Evolutionary conservation across 2,113 vertebrate species (phyloP).

Genomic region (Labeo rohita): DNA sequence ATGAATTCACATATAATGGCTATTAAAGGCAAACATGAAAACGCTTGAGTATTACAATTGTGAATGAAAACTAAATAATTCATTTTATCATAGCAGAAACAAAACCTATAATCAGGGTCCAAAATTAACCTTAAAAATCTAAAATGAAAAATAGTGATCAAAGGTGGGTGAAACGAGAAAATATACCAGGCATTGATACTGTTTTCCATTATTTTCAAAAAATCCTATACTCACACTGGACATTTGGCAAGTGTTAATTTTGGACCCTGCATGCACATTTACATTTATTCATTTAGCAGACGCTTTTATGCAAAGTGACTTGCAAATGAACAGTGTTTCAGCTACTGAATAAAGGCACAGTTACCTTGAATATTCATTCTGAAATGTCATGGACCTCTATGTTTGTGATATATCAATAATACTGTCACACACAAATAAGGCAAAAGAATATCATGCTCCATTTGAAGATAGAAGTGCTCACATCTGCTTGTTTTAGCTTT

Average conservation of each 20-base stretch:
- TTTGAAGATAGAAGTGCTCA: slow-evolving; percentile 69
- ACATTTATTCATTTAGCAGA: background rate
- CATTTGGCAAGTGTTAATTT: background rate
- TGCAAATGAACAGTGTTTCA: background rate
- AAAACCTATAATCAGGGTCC: background rate
- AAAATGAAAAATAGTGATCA: background rate
- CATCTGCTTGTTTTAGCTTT: background rate
- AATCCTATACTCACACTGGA: background rate
- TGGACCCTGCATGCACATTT: slow-evolving; percentile 6
- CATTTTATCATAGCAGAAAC: background rate
- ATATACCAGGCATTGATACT: background rate
- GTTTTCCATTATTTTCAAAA: background rate
- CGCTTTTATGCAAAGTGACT: background rate
- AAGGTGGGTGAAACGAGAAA: background rate
- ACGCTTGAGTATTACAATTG: background rate
- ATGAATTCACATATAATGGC: slow-evolving; percentile 19
- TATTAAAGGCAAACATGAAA: background rate
- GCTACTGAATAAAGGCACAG: background rate
- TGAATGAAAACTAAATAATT: background rate
- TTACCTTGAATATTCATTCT: slow-evolving; percentile 12
- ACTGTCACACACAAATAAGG: slow-evolving; percentile 64
- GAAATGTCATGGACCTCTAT: slow-evolving; percentile 13
- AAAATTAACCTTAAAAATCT: background rate
- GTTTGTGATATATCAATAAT: slow-evolving; percentile 63
- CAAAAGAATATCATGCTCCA: slow-evolving; percentile 65